These are phyloP conservation scores for Eulemur mongoz DNA, from an alignment of 2,797 vertebrate species.

Conservation along the genomic window DNA sequence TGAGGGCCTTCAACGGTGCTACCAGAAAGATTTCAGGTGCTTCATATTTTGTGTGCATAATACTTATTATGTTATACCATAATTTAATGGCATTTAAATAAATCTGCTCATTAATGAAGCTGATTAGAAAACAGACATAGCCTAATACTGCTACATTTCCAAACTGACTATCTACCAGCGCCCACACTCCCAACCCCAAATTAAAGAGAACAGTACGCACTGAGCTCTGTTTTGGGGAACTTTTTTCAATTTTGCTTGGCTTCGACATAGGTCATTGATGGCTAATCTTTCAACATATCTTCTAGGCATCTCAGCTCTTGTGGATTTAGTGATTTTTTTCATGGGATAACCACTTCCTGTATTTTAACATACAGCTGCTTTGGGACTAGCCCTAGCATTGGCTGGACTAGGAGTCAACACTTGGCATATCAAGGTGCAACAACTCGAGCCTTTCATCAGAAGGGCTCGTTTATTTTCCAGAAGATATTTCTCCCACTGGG, in stretches of 20 bases:
- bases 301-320: background rate
- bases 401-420: background rate
- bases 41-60: slow-evolving; percentile 1
- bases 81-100: background rate
- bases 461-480: background rate
- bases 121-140: background rate
- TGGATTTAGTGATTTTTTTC: background rate
- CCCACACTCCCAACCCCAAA: background rate
- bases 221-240: background rate
- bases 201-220: background rate
- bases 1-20: background rate
- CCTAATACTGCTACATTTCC: background rate
- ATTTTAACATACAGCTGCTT: background rate
- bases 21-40: background rate
- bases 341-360: background rate
- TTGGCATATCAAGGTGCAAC: background rate
- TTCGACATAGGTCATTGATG: background rate
- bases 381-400: background rate
- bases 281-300: background rate
- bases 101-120: slow-evolving; percentile 27
- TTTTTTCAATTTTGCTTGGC: background rate
- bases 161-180: background rate
- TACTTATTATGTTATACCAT: background rate
- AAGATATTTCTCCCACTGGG: background rate
- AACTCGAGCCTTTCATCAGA: background rate